Percentiles rank a stretch among this genome's conserved stretches.
These are phyloP conservation scores for Chrysodeixis includens DNA, from an alignment of 2,888 invertebrate genomes.

Conservation along the genomic window DNA sequence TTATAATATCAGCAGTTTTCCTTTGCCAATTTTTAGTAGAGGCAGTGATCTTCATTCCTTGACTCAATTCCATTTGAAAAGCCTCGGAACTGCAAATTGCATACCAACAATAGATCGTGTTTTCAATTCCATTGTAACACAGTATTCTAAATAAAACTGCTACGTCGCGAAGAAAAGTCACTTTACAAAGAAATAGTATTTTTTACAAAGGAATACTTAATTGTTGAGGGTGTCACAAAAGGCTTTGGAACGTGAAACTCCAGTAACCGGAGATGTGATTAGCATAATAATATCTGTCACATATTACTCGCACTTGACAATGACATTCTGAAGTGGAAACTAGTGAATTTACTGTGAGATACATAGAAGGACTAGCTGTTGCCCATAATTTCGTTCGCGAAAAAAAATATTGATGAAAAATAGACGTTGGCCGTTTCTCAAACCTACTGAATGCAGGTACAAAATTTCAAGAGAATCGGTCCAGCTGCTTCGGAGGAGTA, in stretches of 20 bases:
- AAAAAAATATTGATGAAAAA: too few relatives aligned
- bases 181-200: constrained; percentile 34
- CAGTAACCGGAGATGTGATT: constrained; percentile 5
- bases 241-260: constrained; percentile 51
- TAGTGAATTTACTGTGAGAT: background rate
- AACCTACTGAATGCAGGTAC: too few relatives aligned
- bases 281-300: constrained; percentile 8
- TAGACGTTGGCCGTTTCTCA: too few relatives aligned
- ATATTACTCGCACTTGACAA: background rate
- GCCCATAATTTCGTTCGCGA: too few relatives aligned
- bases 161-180: constrained; percentile 20
- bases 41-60: background rate
- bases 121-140: constrained; percentile 37
- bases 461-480: too few relatives aligned
- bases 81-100: constrained; percentile 26
- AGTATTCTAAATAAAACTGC: constrained; percentile 51
- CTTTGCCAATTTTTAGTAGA: too few relatives aligned
- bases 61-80: background rate
- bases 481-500: too few relatives aligned
- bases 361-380: too few relatives aligned
- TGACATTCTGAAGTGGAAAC: background rate
- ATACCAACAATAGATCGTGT: constrained; percentile 21
- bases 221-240: constrained; percentile 58
- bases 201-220: constrained; percentile 64
- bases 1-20: too few relatives aligned